Percentiles rank a stretch among this genome's conserved stretches.
These are phyloP conservation scores for Hyles vespertilio DNA, from an alignment of 1,140 invertebrate genomes.

Conservation along the genomic window DNA sequence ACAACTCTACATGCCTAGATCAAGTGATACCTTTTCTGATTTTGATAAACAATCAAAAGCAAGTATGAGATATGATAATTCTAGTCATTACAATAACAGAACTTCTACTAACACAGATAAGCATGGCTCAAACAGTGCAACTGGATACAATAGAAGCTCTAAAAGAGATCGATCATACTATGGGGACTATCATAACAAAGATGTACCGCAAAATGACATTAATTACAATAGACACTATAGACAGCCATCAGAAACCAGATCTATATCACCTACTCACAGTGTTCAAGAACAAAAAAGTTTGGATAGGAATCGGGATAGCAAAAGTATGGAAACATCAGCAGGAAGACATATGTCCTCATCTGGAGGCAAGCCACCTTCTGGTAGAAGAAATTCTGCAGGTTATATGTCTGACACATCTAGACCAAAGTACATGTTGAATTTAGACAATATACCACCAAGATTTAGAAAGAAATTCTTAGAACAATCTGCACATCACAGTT, in stretches of 20 bases:
- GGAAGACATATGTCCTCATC: conserved; percentile 49
- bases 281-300: conserved; percentile 46
- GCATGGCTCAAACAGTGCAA: conserved; percentile 33
- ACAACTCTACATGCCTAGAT: conserved; percentile 59
- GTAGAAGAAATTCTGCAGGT: conserved; percentile 67
- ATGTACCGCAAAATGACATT: conserved; percentile 46
- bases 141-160: conserved; percentile 48
- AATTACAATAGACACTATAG: conserved; percentile 64
- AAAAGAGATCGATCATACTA: conserved; percentile 36
- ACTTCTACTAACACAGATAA: conserved; percentile 52
- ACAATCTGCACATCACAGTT: conserved; percentile 62
- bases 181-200: conserved; percentile 45
- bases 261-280: conserved; percentile 57
- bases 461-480: conserved; percentile 73
- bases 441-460: conserved; percentile 71
- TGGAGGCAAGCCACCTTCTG: conserved; percentile 70
- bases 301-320: conserved; percentile 66
- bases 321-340: conserved; percentile 72
- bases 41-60: conserved; percentile 46
- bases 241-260: conserved; percentile 66
- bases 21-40: conserved; percentile 44
- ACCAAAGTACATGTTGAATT: conserved; percentile 58
- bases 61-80: conserved; percentile 53
- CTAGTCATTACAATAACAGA: conserved; percentile 63
- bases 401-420: conserved; percentile 48